Conservation (phyloP, 2,888 invertebrate species). For the Labia minor region DNA sequence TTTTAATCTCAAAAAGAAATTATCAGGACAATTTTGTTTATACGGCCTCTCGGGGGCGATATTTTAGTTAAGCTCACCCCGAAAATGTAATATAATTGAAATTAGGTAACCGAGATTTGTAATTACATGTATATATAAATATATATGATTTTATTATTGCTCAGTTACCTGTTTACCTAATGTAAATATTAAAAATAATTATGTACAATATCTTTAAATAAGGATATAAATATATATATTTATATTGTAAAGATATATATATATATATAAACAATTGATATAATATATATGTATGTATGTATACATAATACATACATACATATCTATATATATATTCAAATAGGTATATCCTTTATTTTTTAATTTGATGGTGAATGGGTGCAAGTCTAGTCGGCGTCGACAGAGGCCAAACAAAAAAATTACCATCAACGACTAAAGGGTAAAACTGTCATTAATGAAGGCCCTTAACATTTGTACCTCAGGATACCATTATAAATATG, state of each 20-base stretch:
- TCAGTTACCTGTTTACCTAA: constrained; percentile 1
- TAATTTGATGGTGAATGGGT: constrained; percentile 16
- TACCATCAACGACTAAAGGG: background rate
- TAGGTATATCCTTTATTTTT: constrained; percentile 15
- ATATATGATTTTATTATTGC: background rate
- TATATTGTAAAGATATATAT: background rate
- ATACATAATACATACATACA: no score
- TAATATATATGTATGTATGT: no score
- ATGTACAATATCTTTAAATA: background rate
- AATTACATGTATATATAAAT: background rate
- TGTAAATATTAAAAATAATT: constrained; percentile 4
- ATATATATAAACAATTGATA: no score
- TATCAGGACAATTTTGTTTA: background rate
- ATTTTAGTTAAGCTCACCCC: background rate
- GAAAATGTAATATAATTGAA: background rate
- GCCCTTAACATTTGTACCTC: constrained; percentile 23
- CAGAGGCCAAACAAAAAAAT: background rate
- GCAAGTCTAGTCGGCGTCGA: constrained; percentile 14
- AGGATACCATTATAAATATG: constrained; percentile 25
- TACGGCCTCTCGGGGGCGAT: constrained; percentile 6
- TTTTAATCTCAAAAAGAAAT: background rate
- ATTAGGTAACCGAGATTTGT: constrained; percentile 13
- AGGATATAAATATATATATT: background rate
- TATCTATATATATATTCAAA: constrained; percentile 2
- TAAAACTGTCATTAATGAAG: background rate